Conservation (phyloP, 2,113 vertebrate species). For the Plectropomus leopardus region DNA sequence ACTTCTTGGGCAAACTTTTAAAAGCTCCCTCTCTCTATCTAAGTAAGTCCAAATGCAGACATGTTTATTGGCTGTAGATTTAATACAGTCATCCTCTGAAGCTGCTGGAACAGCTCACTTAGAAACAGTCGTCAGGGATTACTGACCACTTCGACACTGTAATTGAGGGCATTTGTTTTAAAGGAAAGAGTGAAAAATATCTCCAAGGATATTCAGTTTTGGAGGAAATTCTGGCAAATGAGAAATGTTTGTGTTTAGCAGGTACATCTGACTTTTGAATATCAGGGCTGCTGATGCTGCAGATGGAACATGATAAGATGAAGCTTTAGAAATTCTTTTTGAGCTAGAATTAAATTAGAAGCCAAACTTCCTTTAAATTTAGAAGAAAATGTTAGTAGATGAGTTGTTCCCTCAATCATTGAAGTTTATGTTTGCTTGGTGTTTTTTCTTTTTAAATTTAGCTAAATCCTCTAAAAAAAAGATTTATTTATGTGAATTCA, state of each 20-base stretch:
- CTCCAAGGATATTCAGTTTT: neutral
- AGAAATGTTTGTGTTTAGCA: neutral
- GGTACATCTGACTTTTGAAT: neutral
- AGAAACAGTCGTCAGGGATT: neutral
- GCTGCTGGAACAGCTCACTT: neutral
- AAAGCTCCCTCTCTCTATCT: neutral
- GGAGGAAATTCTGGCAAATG: neutral
- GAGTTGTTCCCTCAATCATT: neutral
- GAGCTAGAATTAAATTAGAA: neutral
- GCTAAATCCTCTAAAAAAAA: neutral
- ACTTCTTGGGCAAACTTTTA: too few species aligned
- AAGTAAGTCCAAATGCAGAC: too few species aligned
- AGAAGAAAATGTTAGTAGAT: neutral
- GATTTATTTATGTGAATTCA: neutral
- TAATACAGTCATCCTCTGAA: slow-evolving; percentile 4
- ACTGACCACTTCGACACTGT: neutral
- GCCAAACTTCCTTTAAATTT: neutral
- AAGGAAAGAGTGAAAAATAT: neutral
- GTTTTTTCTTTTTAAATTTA: neutral
- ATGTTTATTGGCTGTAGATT: neutral
- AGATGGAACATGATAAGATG: slow-evolving; percentile 1
- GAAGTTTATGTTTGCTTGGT: too few species aligned
- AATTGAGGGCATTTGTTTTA: slow-evolving; percentile 1
- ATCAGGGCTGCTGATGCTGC: neutral
- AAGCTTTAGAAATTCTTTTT: too few species aligned